phyloP scores from a whole-genome alignment of 2,888 invertebrate genomes.

The Eupithecia vulgata region DNA sequence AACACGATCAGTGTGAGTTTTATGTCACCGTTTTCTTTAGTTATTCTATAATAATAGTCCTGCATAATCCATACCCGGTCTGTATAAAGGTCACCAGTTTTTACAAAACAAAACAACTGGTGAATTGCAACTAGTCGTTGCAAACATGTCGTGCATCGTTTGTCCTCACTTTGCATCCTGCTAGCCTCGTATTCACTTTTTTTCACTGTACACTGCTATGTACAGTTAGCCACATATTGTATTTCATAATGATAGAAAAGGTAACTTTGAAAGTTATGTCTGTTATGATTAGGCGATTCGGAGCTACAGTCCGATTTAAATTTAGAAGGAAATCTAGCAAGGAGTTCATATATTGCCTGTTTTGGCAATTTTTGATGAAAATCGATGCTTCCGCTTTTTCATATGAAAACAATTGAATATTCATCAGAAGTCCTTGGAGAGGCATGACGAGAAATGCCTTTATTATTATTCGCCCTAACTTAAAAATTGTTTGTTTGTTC shows the following conservation, averaged over 20 bases:
- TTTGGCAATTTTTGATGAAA: background rate
- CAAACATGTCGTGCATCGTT: slow-evolving; percentile 47
- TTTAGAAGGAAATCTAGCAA: background rate
- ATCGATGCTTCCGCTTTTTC: background rate
- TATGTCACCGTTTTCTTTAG: background rate
- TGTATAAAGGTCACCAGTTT: slow-evolving; percentile 18
- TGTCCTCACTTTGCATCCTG: slow-evolving; percentile 70
- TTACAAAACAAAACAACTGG: background rate
- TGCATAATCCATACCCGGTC: background rate
- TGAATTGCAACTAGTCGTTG: slow-evolving; percentile 20
- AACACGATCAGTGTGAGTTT: background rate
- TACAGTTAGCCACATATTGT: slow-evolving; percentile 15
- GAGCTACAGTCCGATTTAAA: background rate
- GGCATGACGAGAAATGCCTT: background rate
- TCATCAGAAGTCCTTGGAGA: background rate
- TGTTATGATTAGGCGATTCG: background rate
- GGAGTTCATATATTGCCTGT: too few relatives aligned
- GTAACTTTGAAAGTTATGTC: background rate
- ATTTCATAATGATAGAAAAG: background rate
- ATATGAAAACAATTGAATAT: background rate
- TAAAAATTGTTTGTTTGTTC: too few relatives aligned
- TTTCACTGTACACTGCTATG: slow-evolving; percentile 50
- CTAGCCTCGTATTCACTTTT: slow-evolving; percentile 67
- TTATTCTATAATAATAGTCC: background rate
- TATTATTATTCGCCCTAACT: background rate